These are phyloP conservation scores for Bubalus kerabau DNA, from an alignment of 2,113 vertebrate species.

Conservation along the genomic window DNA sequence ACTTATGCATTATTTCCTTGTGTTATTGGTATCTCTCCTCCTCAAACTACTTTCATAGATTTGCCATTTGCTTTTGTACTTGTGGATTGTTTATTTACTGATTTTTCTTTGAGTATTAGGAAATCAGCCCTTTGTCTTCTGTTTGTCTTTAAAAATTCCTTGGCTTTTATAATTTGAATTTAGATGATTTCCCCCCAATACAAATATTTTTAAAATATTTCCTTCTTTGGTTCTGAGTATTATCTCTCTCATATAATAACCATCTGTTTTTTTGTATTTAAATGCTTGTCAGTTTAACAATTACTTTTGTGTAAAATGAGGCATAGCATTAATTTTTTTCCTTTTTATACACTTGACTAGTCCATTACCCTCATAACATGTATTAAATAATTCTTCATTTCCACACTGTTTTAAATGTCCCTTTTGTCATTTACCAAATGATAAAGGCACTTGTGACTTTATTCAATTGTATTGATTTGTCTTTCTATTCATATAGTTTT, in stretches of 20 bases:
- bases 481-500: not conserved
- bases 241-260: not conserved
- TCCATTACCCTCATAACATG: not conserved
- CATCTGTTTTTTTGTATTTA: not conserved
- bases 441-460: not conserved
- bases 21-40: not conserved
- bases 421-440: not conserved
- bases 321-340: not conserved
- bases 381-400: not conserved
- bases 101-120: not conserved
- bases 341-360: not conserved
- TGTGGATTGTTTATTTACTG: not conserved
- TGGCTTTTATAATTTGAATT: not conserved
- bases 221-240: not conserved
- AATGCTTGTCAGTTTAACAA: not conserved
- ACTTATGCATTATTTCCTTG: not conserved
- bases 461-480: not conserved
- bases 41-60: not conserved
- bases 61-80: not conserved
- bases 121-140: not conserved
- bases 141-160: not conserved
- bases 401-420: not conserved
- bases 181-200: not conserved
- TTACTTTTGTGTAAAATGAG: not conserved
- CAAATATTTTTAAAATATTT: not conserved